These are phyloP conservation scores for Burhinus bistriatus DNA, from an alignment of 2,113 vertebrate species.

Conservation along the genomic window DNA sequence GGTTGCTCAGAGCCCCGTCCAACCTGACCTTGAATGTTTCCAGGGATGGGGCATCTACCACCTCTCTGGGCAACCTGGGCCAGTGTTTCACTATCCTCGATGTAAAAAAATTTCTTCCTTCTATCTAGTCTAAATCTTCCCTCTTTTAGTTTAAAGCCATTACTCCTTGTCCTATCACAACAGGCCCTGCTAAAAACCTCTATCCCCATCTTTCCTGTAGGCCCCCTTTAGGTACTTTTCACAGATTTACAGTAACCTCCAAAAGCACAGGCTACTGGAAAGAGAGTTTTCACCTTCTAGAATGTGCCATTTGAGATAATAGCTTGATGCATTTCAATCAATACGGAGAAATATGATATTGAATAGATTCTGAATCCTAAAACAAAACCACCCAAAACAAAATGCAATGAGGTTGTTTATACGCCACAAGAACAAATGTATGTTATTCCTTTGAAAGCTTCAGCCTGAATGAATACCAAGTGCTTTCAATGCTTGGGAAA, in stretches of 20 bases:
- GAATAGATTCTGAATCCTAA: background rate
- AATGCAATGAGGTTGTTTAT: background rate
- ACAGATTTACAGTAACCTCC: background rate
- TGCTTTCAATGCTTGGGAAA: background rate
- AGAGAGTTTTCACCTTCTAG: background rate
- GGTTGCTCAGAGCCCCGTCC: no score
- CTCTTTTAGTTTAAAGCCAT: no score
- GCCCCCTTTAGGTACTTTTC: background rate
- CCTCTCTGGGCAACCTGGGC: no score
- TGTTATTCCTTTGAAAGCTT: background rate
- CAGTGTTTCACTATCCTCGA: no score
- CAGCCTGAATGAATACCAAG: background rate
- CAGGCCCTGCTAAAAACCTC: no score
- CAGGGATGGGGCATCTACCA: no score
- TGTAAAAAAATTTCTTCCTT: no score
- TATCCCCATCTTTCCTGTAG: no score
- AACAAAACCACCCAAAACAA: background rate
- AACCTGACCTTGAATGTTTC: no score
- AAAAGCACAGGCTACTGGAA: background rate
- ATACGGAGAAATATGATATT: background rate
- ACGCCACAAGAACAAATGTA: background rate
- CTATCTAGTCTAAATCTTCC: no score
- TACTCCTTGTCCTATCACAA: no score
- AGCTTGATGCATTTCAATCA: background rate
- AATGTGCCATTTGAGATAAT: background rate